Evolutionary conservation across 23 tunicate species (phyloP), one percentile per base, ranked within the genome.

Genomic region (Halocynthia aurantium): DNA sequence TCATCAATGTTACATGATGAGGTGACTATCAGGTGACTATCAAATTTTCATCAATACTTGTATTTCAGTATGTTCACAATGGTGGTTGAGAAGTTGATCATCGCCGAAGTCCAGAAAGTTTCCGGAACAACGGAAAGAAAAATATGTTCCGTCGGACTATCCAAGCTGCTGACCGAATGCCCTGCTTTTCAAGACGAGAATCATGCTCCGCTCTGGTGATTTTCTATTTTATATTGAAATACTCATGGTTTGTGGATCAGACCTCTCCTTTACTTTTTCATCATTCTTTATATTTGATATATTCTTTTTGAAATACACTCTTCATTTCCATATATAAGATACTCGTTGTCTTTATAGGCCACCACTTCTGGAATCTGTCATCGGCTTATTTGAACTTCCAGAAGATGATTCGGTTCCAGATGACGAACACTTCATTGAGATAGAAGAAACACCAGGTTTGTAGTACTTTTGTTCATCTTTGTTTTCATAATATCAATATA

Each of bases 401-500:
- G 84, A 81, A 52, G 99, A 94, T 55, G 91, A 94, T 22, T 52
- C 85, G 2, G 90, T 90, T 0, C 89, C 97, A 13, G 92, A 92
- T 62, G 98, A 92, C 61, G 98, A 92, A 72, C 98, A 92, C 75
- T 92, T 92, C 83, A 70, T 86, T 72, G 98, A 92, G 58, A 79
- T 92, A 49, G 98, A 92, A 67, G 92, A 92, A 72, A 82, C 92
- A 6, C 87, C 97, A 52, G 97, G 91, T 86, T 53, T 20, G 76
- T 71, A 9, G 55, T 71, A 9, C 31, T 18, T 20, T 67, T 21
- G 13, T 21, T 67, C 22, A 12, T 67, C 40, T 15, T 15, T 15
- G 40, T 19, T 22, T 15, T 15, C 72, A 17, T 4, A 68, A 15
- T 68, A 68, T n/a, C 12, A 68, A 68, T 19, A n/a, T 18, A 19